These are phyloP conservation scores for Dipodomys merriami DNA, from an alignment of 2,113 vertebrate genomes.

Conservation along the genomic window DNA sequence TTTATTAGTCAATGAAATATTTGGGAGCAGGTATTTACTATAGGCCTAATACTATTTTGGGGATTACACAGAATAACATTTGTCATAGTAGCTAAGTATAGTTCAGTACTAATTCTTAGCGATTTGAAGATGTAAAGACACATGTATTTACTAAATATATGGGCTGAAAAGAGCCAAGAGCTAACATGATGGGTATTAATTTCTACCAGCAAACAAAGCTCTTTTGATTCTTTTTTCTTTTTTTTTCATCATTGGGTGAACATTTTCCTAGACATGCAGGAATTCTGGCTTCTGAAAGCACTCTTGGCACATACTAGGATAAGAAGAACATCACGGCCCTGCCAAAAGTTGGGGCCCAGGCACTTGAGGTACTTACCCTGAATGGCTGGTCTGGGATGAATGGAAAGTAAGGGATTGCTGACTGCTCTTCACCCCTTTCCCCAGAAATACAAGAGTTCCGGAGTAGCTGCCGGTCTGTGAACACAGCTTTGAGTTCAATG, in stretches of 20 bases:
- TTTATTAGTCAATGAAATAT: conserved; percentile 49
- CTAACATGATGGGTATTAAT: neutral
- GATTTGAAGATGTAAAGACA: neutral
- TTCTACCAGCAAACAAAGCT: neutral
- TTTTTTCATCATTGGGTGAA: neutral
- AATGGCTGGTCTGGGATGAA: conserved; percentile 99
- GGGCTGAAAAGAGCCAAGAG: neutral
- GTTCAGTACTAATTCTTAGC: conserved; percentile 1
- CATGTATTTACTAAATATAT: conserved; percentile 41
- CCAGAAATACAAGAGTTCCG: conserved; percentile 94
- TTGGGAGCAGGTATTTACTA: neutral
- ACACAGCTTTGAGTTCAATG: conserved; percentile 96
- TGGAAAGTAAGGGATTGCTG: conserved; percentile 94
- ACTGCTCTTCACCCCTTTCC: conserved; percentile 95
- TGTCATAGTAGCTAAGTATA: neutral
- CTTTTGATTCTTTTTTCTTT: conserved; percentile 6
- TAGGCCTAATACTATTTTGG: neutral
- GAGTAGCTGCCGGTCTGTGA: conserved; percentile 94
- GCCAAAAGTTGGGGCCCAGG: neutral
- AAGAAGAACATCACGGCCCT: neutral
- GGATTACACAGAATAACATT: neutral
- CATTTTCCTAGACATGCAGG: conserved; percentile 69
- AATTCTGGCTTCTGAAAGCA: conserved; percentile 62
- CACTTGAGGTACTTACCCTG: conserved; percentile 89
- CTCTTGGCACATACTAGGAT: conserved; percentile 46